Evolutionary conservation across 2,888 invertebrate genomes (phyloP).

Genomic region (Amiota communis): DNA sequence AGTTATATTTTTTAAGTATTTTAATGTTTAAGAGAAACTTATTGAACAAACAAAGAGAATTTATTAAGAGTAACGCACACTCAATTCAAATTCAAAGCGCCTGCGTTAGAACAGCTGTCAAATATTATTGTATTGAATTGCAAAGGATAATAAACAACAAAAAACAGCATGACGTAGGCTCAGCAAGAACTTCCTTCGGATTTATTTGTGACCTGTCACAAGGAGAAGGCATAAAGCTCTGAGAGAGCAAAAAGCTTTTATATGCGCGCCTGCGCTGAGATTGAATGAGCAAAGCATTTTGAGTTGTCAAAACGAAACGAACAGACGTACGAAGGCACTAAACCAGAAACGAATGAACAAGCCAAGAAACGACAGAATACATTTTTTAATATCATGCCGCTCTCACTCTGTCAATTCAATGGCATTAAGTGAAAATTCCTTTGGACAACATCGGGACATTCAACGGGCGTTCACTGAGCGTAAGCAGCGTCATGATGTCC

Average conservation of each 20-base stretch:
- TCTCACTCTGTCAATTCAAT: not conserved
- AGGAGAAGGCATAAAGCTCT: constrained; percentile 46
- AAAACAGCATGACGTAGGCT: constrained; percentile 15
- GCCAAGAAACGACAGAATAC: too few species aligned
- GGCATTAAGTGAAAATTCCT: constrained; percentile 25
- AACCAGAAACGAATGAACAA: too few species aligned
- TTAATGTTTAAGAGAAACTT: too few species aligned
- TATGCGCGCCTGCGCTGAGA: constrained; percentile 2
- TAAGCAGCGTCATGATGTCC: constrained; percentile 28
- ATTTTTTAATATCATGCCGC: not conserved
- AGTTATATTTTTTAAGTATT: too few species aligned
- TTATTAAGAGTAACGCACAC: constrained; percentile 35
- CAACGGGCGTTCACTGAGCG: constrained; percentile 33
- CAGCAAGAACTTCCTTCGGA: not conserved
- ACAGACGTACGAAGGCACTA: too few species aligned
- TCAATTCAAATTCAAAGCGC: not conserved
- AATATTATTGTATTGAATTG: not conserved
- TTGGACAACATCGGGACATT: not conserved
- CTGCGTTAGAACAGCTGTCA: constrained; percentile 46
- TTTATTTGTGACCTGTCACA: constrained; percentile 50
- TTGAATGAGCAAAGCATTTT: constrained; percentile 42
- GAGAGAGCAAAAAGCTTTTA: constrained; percentile 28
- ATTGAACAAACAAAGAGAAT: constrained; percentile 15
- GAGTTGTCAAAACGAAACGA: constrained; percentile 53
- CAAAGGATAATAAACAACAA: constrained; percentile 32